These are phyloP conservation scores for Ceyx margarethae DNA, from an alignment of 2,113 vertebrate species.

Conservation along the genomic window DNA sequence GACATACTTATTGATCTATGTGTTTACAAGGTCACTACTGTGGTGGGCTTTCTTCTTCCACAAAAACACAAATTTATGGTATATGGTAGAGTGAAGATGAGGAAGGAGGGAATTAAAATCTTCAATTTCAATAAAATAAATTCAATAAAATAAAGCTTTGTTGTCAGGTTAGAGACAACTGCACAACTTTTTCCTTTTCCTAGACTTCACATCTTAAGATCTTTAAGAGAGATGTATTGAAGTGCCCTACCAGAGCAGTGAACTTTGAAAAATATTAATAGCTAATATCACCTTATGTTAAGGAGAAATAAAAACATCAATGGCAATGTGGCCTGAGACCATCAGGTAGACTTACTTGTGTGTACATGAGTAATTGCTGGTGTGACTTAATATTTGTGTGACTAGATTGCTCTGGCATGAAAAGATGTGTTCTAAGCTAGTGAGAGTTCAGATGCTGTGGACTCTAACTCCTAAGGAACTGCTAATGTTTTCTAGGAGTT, in stretches of 20 bases:
- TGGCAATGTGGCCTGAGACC: not conserved
- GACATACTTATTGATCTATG: not conserved
- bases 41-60: not conserved
- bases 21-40: not conserved
- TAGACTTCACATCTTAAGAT: not conserved
- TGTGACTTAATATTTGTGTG: not conserved
- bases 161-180: not conserved
- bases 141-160: not conserved
- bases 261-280: not conserved
- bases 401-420: not conserved
- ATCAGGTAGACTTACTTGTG: not conserved
- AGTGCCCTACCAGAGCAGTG: not conserved
- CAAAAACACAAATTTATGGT: not conserved
- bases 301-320: not conserved
- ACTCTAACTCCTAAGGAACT: not conserved
- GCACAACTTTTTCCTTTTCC: not conserved
- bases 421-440: not conserved
- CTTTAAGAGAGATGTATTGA: not conserved
- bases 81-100: not conserved
- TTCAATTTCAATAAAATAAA: not conserved
- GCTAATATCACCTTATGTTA: not conserved
- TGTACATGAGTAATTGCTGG: not conserved
- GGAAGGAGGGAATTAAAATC: not conserved
- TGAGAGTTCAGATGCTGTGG: not conserved
- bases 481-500: not conserved